Evolutionary conservation across 2,888 invertebrate genomes (phyloP).

Genomic region (Icerya purchasi): DNA sequence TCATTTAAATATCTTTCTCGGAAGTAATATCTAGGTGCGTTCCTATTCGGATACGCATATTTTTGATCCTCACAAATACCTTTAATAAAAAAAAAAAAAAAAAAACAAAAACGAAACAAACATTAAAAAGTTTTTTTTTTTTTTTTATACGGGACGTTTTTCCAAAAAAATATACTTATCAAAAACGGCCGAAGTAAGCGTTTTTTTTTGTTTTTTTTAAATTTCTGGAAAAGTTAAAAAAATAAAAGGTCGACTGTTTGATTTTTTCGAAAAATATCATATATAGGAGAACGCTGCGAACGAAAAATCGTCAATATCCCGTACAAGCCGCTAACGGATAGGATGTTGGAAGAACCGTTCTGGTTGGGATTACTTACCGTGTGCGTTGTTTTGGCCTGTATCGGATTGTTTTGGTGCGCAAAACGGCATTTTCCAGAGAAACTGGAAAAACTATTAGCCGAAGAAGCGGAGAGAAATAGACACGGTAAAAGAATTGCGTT

Average conservation of each 20-base stretch:
- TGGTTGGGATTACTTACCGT: slow-evolving; percentile 75
- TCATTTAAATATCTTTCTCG: too few relatives aligned
- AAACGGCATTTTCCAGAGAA: slow-evolving; percentile 70
- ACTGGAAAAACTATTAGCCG: slow-evolving; percentile 58
- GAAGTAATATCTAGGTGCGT: too few relatives aligned
- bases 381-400: slow-evolving; percentile 51
- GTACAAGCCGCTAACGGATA: slow-evolving; percentile 47
- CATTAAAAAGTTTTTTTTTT: too few relatives aligned
- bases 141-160: too few relatives aligned
- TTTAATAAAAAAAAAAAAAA: too few relatives aligned
- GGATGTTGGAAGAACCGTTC: slow-evolving; percentile 71
- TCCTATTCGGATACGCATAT: too few relatives aligned
- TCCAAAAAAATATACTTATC: not conserved
- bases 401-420: slow-evolving; percentile 63
- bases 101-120: too few relatives aligned
- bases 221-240: too few relatives aligned
- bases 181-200: not conserved
- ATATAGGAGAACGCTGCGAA: slow-evolving; percentile 39
- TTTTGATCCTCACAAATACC: too few relatives aligned
- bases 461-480: slow-evolving; percentile 52
- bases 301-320: slow-evolving; percentile 42
- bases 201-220: not conserved
- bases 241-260: too few relatives aligned
- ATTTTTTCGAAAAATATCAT: too few relatives aligned
- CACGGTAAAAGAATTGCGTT: too few relatives aligned